phyloP scores from a whole-genome alignment of 2,113 vertebrate species.

The Haemorhous mexicanus region DNA sequence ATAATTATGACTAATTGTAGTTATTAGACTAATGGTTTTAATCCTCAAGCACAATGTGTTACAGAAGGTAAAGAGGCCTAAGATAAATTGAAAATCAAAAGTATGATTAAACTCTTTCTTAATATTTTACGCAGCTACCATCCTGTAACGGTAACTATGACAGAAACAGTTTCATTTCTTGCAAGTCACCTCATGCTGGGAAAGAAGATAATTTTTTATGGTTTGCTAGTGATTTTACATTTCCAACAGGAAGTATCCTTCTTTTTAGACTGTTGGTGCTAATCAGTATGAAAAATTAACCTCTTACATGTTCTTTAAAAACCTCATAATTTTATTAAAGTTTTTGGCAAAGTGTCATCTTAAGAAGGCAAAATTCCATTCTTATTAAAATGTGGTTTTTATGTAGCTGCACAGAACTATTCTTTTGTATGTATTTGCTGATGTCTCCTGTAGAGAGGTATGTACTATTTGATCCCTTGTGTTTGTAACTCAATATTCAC shows the following conservation, averaged over 20 bases:
- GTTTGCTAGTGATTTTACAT: neutral
- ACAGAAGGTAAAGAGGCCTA: slow-evolving; percentile 69
- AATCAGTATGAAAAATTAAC: neutral
- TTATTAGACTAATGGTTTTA: slow-evolving; percentile 76
- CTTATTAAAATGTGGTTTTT: neutral
- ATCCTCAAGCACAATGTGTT: slow-evolving; percentile 67
- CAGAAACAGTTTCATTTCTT: neutral
- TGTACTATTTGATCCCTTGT: neutral
- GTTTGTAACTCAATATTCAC: neutral
- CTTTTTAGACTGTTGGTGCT: neutral
- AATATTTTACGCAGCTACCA: slow-evolving; percentile 2
- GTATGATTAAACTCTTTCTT: slow-evolving; percentile 29
- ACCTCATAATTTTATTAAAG: neutral
- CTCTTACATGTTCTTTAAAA: neutral
- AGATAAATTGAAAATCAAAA: slow-evolving; percentile 70
- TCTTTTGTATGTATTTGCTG: neutral
- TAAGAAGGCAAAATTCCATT: neutral
- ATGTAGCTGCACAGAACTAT: neutral
- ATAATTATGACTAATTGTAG: slow-evolving; percentile 77
- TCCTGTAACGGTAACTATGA: neutral
- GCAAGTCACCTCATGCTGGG: neutral
- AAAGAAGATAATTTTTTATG: neutral
- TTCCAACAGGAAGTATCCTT: neutral
- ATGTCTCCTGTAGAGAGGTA: neutral
- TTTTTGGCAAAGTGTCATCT: neutral